phyloP scores from a whole-genome alignment of 2,797 vertebrate genomes.

The Lerista edwardsae region DNA sequence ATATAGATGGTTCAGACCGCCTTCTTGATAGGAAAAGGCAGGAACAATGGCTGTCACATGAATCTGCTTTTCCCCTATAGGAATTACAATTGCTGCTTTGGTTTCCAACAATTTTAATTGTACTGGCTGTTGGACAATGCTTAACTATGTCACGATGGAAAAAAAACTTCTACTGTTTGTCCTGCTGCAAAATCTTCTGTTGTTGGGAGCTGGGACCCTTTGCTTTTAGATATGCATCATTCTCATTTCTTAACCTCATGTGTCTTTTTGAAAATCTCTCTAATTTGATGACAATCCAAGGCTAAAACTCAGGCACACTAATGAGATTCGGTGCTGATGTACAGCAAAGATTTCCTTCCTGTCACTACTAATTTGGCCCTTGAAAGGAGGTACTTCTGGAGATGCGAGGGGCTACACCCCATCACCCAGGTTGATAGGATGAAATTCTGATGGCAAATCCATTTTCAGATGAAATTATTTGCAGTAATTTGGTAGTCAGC shows the following conservation, averaged over 20 bases:
- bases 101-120: background rate
- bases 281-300: background rate
- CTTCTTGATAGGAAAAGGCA: background rate
- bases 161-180: background rate
- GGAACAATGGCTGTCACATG: background rate
- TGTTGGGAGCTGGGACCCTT: background rate
- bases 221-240: background rate
- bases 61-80: background rate
- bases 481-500: background rate
- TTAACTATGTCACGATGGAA: background rate
- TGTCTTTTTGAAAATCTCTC: background rate
- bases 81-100: background rate
- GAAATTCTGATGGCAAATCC: background rate
- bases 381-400: background rate
- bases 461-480: background rate
- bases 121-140: background rate
- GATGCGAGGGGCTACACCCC: background rate
- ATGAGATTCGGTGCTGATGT: background rate
- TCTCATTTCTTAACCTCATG: background rate
- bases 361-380: slow-evolving; percentile 3
- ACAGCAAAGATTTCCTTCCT: background rate
- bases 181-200: background rate
- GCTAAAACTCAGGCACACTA: background rate
- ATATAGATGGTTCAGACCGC: background rate
- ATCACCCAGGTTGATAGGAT: background rate